phyloP scores from a whole-genome alignment of 2,888 invertebrate species.

The Drosophila subquinaria region DNA sequence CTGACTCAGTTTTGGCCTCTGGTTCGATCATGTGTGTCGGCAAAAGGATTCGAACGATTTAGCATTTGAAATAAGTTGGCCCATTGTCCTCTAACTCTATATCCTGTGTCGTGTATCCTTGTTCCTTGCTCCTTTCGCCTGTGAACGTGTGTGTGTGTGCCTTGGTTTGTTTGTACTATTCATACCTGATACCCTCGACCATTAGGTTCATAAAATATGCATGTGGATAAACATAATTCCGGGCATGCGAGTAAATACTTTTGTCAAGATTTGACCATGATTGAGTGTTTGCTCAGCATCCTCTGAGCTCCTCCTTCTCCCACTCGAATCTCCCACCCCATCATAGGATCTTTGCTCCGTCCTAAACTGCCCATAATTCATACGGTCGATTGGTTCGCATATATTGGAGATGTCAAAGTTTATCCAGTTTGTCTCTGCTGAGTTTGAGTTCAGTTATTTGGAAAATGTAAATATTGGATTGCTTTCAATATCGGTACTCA shows the following conservation, averaged over 20 bases:
- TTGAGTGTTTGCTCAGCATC: slow-evolving; percentile 63
- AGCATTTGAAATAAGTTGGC: slow-evolving; percentile 76
- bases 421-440: slow-evolving; percentile 12
- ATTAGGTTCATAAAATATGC: slow-evolving; percentile 78
- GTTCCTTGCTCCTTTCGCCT: neutral
- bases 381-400: slow-evolving; percentile 71
- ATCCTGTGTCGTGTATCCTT: slow-evolving; percentile 2
- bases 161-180: slow-evolving; percentile 46
- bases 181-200: slow-evolving; percentile 55
- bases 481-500: slow-evolving; percentile 4
- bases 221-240: slow-evolving; percentile 78
- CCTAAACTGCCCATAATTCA: slow-evolving; percentile 68
- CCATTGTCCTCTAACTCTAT: slow-evolving; percentile 39
- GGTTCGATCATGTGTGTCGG: slow-evolving; percentile 71
- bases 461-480: slow-evolving; percentile 26
- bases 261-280: slow-evolving; percentile 75
- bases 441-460: neutral
- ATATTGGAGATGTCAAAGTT: slow-evolving; percentile 56
- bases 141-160: slow-evolving; percentile 18
- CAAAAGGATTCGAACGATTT: slow-evolving; percentile 77
- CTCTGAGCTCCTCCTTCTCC: neutral
- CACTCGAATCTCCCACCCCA: neutral
- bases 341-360: neutral
- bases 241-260: slow-evolving; percentile 76
- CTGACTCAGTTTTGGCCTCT: neutral